A percentile compares a stretch with the other conserved stretches of the same genome.
Evolutionary conservation across 37 sponge, comb jelly and placozoan species (phyloP).

Genomic region (Diacarnus erythraeanus): DNA sequence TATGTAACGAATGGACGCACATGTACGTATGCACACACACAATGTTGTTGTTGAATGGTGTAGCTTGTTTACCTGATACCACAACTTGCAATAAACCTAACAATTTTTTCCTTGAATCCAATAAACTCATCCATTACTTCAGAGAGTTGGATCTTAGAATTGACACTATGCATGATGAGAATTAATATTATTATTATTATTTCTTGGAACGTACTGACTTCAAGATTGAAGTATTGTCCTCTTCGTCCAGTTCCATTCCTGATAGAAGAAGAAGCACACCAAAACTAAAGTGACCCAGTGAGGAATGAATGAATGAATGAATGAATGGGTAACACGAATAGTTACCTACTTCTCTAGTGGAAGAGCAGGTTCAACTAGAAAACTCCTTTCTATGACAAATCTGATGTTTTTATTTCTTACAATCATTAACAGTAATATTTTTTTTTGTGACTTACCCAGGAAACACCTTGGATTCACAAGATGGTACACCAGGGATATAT

Average conservation of each 20-base stretch:
- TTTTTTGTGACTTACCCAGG: constrained; percentile 3
- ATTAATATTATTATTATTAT: background rate
- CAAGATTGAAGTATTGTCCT: background rate
- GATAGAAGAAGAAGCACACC: constrained; percentile 2
- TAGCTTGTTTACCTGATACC: background rate
- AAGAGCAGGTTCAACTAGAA: constrained; percentile 5
- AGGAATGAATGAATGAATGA: background rate
- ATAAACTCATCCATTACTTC: background rate
- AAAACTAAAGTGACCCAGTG: background rate
- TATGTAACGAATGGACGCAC: too few relatives aligned
- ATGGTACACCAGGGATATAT: background rate
- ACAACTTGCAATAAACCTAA: background rate
- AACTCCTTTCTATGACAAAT: constrained; percentile 14
- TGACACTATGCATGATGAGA: background rate
- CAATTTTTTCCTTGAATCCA: background rate
- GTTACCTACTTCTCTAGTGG: background rate
- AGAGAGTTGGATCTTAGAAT: background rate
- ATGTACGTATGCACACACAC: too few relatives aligned
- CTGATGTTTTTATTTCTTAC: background rate
- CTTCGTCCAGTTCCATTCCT: constrained; percentile 1
- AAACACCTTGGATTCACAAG: background rate
- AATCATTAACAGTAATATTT: background rate
- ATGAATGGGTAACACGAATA: background rate
- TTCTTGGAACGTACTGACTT: background rate
- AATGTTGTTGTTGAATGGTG: too few relatives aligned